Percentiles rank a stretch among this genome's conserved stretches.
phyloP scores from a whole-genome alignment of 2,797 vertebrate species.

The Neopelma chrysocephalum region DNA sequence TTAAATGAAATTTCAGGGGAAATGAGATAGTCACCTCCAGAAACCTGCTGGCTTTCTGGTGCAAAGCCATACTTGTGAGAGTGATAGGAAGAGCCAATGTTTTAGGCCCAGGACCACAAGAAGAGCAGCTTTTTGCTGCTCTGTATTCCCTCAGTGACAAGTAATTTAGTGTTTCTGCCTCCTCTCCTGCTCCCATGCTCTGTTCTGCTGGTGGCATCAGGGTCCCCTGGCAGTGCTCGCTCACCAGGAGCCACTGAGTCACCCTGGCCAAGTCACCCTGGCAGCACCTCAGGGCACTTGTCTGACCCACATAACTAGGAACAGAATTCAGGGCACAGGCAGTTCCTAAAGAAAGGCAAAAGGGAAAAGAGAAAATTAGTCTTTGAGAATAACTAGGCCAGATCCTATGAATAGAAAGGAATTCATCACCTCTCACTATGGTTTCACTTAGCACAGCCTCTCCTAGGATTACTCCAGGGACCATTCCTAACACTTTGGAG shows the following conservation, averaged over 20 bases:
- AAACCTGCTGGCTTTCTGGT: background rate
- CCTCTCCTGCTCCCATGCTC: background rate
- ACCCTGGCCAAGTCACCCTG: background rate
- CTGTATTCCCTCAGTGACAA: background rate
- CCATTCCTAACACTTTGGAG: background rate
- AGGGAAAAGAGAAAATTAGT: background rate
- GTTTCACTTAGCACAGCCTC: background rate
- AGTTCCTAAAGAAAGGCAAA: background rate
- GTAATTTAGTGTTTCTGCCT: background rate
- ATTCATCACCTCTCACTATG: background rate
- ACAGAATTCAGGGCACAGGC: background rate
- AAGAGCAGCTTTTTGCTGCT: background rate
- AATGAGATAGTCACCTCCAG: background rate
- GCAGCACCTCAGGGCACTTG: background rate
- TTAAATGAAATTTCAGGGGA: background rate
- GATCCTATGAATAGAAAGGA: constrained; percentile 39
- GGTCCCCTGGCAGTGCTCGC: background rate
- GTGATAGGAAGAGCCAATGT: background rate
- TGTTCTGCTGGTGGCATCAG: background rate
- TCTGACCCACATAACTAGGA: background rate
- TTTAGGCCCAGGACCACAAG: background rate
- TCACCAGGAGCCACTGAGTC: background rate
- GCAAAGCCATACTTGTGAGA: background rate
- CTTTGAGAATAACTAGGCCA: constrained; percentile 26
- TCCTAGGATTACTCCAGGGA: background rate